Base-by-base conservation (phyloP, 2,797 vertebrate species). In the Tadarida brasiliensis region DNA sequence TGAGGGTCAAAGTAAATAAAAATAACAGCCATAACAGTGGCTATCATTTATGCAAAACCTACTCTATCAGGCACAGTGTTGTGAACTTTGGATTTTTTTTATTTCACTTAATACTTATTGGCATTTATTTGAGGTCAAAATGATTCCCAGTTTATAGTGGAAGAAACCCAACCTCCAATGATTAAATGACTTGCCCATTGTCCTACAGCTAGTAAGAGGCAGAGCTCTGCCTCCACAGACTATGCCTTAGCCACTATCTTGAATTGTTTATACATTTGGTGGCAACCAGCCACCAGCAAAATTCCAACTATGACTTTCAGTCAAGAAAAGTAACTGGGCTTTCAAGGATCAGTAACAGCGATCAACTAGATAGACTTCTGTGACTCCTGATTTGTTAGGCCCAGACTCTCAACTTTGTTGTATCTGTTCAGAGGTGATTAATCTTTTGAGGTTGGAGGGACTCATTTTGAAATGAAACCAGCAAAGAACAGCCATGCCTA, bases 41-140 rank as follows among this genome's bases (percentile, higher is more conserved):
- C 3, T 67, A n/a, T 54, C 6, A 56, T 33, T 91, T 70, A 65
- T 30, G 26, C 51, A 74, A 88, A n/a, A 57, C 10, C 1, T 76
- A 33, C 14, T 90, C 54, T 5, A 17, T 35, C 28, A 80, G 19
- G 2, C 1, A 67, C 4, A 74, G 51, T 57, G 5, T 22, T 67
- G 90, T 59, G 2, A 94, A 49, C 2, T 90, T 61, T 24, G 8
- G 24, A 57, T 39, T 49, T 22, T 49, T 22, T 92, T 80, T 90
- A 56, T 80, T n/a, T 59, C 47, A 61, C 35, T 49, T 83, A 61
- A 87, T 49, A 5, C 19, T 9, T 82, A 24, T 1, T 74, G 35
- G 54, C 3, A 80, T 94, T 94, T 81, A 88, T 39, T 56, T 85
- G 74, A 96, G 19, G 56, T 67, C 22, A 89, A 90, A 88, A 57